Base-by-base conservation (phyloP, 2,113 vertebrate species). In the Scomber scombrus region DNA sequence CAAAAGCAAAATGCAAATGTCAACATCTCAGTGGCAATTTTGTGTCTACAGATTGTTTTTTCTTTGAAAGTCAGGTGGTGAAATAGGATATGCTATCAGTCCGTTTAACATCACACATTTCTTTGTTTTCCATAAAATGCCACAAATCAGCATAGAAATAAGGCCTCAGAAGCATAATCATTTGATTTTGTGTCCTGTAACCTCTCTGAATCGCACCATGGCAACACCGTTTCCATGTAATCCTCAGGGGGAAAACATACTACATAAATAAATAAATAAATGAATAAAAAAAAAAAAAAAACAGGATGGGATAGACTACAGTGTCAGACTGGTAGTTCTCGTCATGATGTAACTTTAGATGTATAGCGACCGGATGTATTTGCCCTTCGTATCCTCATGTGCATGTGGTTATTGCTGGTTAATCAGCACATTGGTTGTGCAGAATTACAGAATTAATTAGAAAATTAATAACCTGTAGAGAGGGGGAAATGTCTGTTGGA, bases 361-460 rank as follows among this genome's bases (percentile, higher is more conserved):
- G 52, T 46, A 57, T 5, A 70, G 40, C n/a, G 16, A 47, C 21
- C 49, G 58, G 73, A 66, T 60, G 54, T 54, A 51, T 82, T 62
- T 49, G 40, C 70, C 31, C 5, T 40, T 80, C 49, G 4, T 67
- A 72, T 86, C 72, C 15, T 19, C n/a, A 19, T 63, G 63, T 78
- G 69, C 23, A 16, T 26, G 49, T 23, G 40, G 21, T 76, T 66
- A 84, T 60, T 76, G 67, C 40, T 65, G 49, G 71, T 71, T 89
- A 81, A 90, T 87, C 65, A 73, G 58, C 62, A 55, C 29, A 50
- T 46, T 54, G 51, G 64, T 57, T 47, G 60, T 58, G 57, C 58
- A 79, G 58, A 83, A 83, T 83, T 73, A 79, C n/a, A 84, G 54
- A 89, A 88, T 80, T 85, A 90, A 90, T 92, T 85, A 76, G 76